These are phyloP conservation scores for Gymnocephalus cernua DNA, from an alignment of 2,113 vertebrate species.

Conservation along the genomic window DNA sequence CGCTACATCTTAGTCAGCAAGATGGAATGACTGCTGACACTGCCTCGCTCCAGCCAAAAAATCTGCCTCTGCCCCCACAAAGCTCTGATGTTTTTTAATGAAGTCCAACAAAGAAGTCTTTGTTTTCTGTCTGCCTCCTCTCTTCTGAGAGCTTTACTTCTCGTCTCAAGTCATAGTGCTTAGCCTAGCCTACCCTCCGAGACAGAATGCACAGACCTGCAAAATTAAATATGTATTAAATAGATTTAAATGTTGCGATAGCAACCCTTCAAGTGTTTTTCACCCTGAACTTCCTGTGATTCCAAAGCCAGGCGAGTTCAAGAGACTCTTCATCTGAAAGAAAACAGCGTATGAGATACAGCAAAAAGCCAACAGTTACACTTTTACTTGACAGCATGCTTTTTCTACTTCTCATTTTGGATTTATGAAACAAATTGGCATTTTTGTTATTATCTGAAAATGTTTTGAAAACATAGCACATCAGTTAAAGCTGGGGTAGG, in stretches of 20 bases:
- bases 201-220: constrained; percentile 58
- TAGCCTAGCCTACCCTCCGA: constrained; percentile 23
- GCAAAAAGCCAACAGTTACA: constrained; percentile 81
- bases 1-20: constrained; percentile 30
- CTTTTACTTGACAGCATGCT: constrained; percentile 72
- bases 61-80: constrained; percentile 49
- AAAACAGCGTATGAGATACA: constrained; percentile 91
- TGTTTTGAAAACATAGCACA: constrained; percentile 16
- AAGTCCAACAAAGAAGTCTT: constrained; percentile 66
- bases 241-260: constrained; percentile 58
- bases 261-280: constrained; percentile 83
- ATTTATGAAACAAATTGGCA: constrained; percentile 37
- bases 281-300: constrained; percentile 90
- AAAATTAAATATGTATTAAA: constrained; percentile 26
- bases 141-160: constrained; percentile 24
- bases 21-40: constrained; percentile 45
- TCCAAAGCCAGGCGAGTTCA: constrained; percentile 89
- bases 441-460: constrained; percentile 24
- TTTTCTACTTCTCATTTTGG: constrained; percentile 44
- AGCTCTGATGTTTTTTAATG: constrained; percentile 62
- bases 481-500: not conserved
- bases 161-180: constrained; percentile 59
- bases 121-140: constrained; percentile 39
- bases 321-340: constrained; percentile 92
- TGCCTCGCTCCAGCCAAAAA: constrained; percentile 37